Percentiles rank a stretch among this genome's conserved stretches.
These are phyloP conservation scores for Pomacea maculata DNA, from an alignment of 1,140 invertebrate species.

Conservation along the genomic window DNA sequence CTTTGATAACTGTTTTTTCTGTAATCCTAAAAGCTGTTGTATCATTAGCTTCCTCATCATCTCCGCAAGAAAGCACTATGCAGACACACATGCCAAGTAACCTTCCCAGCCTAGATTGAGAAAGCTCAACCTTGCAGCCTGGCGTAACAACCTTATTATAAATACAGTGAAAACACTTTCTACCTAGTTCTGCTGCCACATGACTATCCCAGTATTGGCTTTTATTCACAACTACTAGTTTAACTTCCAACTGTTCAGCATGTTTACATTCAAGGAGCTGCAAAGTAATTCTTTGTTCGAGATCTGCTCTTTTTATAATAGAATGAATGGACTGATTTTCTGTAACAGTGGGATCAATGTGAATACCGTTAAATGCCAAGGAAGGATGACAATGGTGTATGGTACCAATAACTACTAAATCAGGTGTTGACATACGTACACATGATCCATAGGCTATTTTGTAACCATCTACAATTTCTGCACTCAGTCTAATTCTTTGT, in stretches of 20 bases:
- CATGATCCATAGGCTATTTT: not conserved
- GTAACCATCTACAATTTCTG: not conserved
- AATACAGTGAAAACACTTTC: conserved; percentile 40
- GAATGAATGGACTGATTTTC: not conserved
- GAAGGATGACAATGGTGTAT: not conserved
- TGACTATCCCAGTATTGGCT: not conserved
- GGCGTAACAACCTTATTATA: conserved; percentile 34
- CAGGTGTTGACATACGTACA: not conserved
- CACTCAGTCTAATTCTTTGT: conserved; percentile 8
- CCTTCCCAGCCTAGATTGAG: conserved; percentile 31
- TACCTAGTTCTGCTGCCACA: conserved; percentile 22
- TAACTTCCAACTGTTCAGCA: conserved; percentile 2
- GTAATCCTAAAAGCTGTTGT: conserved; percentile 28
- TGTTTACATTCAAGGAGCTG: not conserved
- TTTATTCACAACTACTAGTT: conserved; percentile 12
- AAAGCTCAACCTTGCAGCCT: conserved; percentile 36
- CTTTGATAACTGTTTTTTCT: conserved; percentile 29
- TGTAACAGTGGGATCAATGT: conserved; percentile 14
- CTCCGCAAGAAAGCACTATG: conserved; percentile 26
- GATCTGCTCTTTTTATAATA: not conserved
- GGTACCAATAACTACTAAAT: not conserved
- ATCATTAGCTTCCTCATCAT: not conserved
- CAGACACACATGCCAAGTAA: conserved; percentile 42
- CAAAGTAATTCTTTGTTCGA: not conserved
- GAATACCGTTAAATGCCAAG: not conserved